Conservation (phyloP, 2,888 invertebrate species). For the Drosophila parthenogenetica region DNA sequence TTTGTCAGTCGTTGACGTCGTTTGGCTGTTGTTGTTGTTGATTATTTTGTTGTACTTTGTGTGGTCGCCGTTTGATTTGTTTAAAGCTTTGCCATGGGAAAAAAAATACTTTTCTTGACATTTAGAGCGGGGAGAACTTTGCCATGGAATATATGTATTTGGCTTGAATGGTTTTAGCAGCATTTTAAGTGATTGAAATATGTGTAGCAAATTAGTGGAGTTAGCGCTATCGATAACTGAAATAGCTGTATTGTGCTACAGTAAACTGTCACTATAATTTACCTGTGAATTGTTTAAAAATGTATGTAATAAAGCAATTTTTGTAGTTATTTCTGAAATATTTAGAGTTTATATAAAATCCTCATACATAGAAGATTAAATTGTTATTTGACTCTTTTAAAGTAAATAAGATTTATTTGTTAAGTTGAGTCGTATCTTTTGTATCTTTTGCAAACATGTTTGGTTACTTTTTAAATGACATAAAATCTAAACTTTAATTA, state of each 20-base stretch:
- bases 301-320: too few relatives aligned
- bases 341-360: too few relatives aligned
- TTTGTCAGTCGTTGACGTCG: slow-evolving; percentile 73
- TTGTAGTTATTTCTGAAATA: too few relatives aligned
- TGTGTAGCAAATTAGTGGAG: slow-evolving; percentile 7
- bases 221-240: background rate
- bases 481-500: slow-evolving; percentile 62
- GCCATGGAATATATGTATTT: slow-evolving; percentile 15
- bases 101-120: slow-evolving; percentile 1
- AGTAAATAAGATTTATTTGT: too few relatives aligned
- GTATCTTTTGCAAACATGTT: slow-evolving; percentile 24
- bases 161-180: slow-evolving; percentile 5
- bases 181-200: slow-evolving; percentile 21
- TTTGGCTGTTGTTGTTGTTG: slow-evolving; percentile 30
- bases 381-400: background rate
- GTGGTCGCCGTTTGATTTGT: slow-evolving; percentile 74
- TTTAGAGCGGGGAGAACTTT: slow-evolving; percentile 15
- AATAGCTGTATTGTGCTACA: background rate
- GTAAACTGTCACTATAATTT: background rate
- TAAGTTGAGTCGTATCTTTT: background rate
- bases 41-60: slow-evolving; percentile 49
- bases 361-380: too few relatives aligned
- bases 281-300: too few relatives aligned
- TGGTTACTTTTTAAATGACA: slow-evolving; percentile 10
- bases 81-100: slow-evolving; percentile 75